Base-by-base conservation (phyloP, 2,888 invertebrate genomes). In the Cyclophora albipunctata region DNA sequence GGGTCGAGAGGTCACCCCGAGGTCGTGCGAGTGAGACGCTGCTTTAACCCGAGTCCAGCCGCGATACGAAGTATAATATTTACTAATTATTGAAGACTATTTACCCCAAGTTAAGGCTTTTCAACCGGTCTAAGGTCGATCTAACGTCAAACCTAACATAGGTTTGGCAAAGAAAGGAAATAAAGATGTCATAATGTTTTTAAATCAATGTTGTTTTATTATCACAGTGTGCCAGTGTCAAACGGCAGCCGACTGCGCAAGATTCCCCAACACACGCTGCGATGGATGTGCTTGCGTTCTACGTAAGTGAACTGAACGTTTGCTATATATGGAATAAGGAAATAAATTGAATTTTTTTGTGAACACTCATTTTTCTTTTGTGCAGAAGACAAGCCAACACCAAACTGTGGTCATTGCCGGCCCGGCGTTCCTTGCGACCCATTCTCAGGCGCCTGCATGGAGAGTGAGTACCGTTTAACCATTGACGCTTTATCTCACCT, bases 361-460 rank as follows among this genome's bases (percentile, higher is more conserved):
- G 7, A 40, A 40, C 3, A 5, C 40, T 40, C 40, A 3, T 40
- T 40, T 40, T 3, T 40, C 7, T 40, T 40, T 40, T 40, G 35
- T 60, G 34, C 55, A 71, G 75, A 66, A 55, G 73, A 73, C 48
- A 75, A 71, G 47, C 77, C 78, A 6, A 62, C 73, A 35, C 69
- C 78, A 5, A 93, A 92, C 62, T 94, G 94, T 73, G 92, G 91
- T 58, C 94, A 95, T 66, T 96, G 96, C 73, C 93, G 94, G 50
- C 92, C 93, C 40, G 96, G 95, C 57, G 91, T 92, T 46, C 90
- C 91, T 40, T 96, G 96, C 69, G 94, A 96, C 77, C 93, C 93
- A 34, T 90, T 92, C 50, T 95, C 95, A 3, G 95, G 95, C 34
- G 94, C 93, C 59, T 96, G 96, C 81, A 92, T 94, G 74, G 93